Base-by-base conservation (phyloP, 2,888 invertebrate genomes). In the Trissonchulus sp. region DNA sequence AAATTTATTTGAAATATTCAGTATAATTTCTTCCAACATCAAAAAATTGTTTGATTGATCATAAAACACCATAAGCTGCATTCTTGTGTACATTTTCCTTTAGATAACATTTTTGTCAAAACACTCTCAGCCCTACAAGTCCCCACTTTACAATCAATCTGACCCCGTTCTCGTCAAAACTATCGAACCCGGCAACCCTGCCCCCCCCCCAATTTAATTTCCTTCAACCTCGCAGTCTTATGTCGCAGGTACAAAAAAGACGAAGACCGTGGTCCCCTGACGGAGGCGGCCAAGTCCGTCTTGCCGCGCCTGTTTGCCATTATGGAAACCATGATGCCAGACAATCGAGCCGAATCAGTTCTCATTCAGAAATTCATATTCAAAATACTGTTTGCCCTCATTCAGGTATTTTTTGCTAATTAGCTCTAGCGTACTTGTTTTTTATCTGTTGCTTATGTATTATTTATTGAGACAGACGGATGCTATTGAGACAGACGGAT, bases 231-330 rank as follows among this genome's bases (percentile, higher is more conserved):
- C n/a, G n/a, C n/a, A n/a, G 28, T 76, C 78, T 74, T 78, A 28
- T 68, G 75, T 77, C 90, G 88, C 84, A 95, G 95, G 86, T 97
- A 94, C 86, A 93, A 93, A 84, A 91, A 93, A 79, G 88, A 90
- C 1, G 93, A 94, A 79, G 96, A 97, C 81, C 89, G 97, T 78
- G 90, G 89, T 3, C 93, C 96, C 0, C 87, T 99, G 28, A 92
- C 93, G 81, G 94, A 95, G 86, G 94, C 96, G 8, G 98, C 99
- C 97, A 92, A 92, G 84, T 87, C 94, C 77, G 86, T 99, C 74
- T 88, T 99, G 80, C 98, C 98, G 0, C 90, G 94, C 88, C 89
- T 96, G 81, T 93, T 96, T 84, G 71, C 2, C 2, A 34, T 33
- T 33, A 15, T 34, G 35, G 8, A 23, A 8, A 77, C 93, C 23